Evolutionary conservation across 2,888 invertebrate species (phyloP).

Genomic region (Agrotis puta): DNA sequence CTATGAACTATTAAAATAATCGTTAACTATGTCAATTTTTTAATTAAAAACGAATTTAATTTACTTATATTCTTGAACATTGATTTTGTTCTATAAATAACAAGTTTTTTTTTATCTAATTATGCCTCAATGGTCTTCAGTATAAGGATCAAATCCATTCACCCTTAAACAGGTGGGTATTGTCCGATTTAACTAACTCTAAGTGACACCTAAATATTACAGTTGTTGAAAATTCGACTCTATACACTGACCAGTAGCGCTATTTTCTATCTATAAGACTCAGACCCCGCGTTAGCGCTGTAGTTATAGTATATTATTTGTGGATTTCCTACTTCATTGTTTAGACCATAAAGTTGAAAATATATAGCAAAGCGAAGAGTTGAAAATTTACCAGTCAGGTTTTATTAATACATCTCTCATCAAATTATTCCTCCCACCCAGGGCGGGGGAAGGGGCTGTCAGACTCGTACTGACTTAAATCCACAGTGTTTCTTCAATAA

Average conservation of each 20-base stretch:
- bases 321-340: too few species aligned
- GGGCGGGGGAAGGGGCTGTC: too few species aligned
- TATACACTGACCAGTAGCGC: not conserved
- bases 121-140: not conserved
- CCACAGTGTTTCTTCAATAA: too few species aligned
- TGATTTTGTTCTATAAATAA: constrained; percentile 22
- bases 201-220: not conserved
- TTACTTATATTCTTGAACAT: constrained; percentile 25
- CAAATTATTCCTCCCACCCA: too few species aligned
- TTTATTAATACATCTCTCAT: not conserved
- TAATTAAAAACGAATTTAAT: constrained; percentile 14
- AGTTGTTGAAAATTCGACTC: not conserved
- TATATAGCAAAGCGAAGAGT: not conserved
- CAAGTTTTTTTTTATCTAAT: not conserved
- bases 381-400: not conserved
- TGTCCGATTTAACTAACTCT: not conserved
- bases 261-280: too few species aligned
- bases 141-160: not conserved
- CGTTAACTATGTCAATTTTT: constrained; percentile 3
- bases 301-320: too few species aligned
- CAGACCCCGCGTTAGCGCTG: too few species aligned
- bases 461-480: too few species aligned
- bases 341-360: too few species aligned
- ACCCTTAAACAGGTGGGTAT: not conserved
- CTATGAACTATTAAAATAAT: constrained; percentile 28